Conservation (phyloP, 2,113 vertebrate genomes). For the Rousettus leschenaultii region DNA sequence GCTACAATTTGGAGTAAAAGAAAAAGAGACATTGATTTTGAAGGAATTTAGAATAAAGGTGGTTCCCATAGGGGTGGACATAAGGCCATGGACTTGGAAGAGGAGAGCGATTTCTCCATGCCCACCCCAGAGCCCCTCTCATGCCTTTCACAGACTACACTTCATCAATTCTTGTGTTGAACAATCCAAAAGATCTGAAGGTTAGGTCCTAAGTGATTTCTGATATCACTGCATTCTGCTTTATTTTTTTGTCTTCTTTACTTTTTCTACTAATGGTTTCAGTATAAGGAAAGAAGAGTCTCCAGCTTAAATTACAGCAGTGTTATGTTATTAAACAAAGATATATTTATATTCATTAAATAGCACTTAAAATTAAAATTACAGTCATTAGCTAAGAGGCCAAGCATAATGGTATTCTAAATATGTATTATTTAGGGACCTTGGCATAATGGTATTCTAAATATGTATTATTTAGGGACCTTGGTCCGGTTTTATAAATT, state of each 20-base stretch:
- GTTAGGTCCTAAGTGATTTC: background rate
- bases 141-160: background rate
- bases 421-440: background rate
- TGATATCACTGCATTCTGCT: background rate
- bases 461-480: background rate
- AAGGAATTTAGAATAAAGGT: background rate
- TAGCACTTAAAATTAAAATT: background rate
- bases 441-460: background rate
- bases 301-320: background rate
- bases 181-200: background rate
- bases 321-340: background rate
- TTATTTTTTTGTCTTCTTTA: background rate
- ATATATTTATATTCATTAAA: background rate
- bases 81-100: background rate
- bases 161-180: background rate
- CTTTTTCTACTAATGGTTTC: background rate
- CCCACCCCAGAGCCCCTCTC: background rate
- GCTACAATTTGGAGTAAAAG: background rate
- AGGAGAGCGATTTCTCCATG: background rate
- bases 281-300: background rate
- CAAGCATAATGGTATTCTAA: background rate
- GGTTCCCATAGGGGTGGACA: background rate
- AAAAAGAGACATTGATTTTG: background rate
- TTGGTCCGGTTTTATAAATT: background rate
- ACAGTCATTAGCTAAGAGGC: background rate